A percentile compares a stretch with the other conserved stretches of the same genome.
Evolutionary conservation across 2,888 invertebrate genomes (phyloP).

Genomic region (Carpatolechia fugitivella): DNA sequence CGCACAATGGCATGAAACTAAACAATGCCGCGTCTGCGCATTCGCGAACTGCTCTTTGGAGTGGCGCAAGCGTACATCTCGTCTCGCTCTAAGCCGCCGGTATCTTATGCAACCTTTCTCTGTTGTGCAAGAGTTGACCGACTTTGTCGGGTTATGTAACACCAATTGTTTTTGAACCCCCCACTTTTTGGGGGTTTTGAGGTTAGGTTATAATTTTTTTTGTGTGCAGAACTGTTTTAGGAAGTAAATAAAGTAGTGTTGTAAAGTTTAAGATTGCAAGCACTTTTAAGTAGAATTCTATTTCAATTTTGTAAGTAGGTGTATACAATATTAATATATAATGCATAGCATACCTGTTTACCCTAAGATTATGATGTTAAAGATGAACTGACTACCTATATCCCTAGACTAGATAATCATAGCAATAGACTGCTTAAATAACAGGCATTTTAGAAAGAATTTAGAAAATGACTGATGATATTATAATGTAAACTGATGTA

Average conservation of each 20-base stretch:
- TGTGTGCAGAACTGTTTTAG: background rate
- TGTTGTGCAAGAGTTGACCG: conserved; percentile 71
- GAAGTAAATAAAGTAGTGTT: background rate
- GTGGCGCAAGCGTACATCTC: conserved; percentile 69
- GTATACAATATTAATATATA: too few relatives aligned
- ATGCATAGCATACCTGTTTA: too few relatives aligned
- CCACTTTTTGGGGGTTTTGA: conserved; percentile 28
- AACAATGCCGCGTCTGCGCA: conserved; percentile 1
- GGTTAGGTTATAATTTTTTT: conserved; percentile 9
- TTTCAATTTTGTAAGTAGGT: too few relatives aligned
- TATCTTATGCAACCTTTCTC: conserved; percentile 72
- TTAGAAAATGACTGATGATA: too few relatives aligned
- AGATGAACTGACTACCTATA: too few relatives aligned
- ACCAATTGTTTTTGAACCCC: conserved; percentile 52
- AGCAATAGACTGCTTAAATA: too few relatives aligned
- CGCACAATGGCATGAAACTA: too few relatives aligned
- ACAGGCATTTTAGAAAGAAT: too few relatives aligned
- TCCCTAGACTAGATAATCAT: too few relatives aligned
- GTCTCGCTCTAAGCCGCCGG: conserved; percentile 52
- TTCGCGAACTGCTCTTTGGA: conserved; percentile 30
- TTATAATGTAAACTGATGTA: too few relatives aligned
- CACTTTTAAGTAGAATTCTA: too few relatives aligned
- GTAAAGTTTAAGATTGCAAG: background rate
- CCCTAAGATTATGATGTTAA: too few relatives aligned
- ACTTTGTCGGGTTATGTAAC: conserved; percentile 64